Evolutionary conservation across 2,888 invertebrate species (phyloP), one percentile per base, ranked within the genome.

Genomic region (Drosophila emarginata): DNA sequence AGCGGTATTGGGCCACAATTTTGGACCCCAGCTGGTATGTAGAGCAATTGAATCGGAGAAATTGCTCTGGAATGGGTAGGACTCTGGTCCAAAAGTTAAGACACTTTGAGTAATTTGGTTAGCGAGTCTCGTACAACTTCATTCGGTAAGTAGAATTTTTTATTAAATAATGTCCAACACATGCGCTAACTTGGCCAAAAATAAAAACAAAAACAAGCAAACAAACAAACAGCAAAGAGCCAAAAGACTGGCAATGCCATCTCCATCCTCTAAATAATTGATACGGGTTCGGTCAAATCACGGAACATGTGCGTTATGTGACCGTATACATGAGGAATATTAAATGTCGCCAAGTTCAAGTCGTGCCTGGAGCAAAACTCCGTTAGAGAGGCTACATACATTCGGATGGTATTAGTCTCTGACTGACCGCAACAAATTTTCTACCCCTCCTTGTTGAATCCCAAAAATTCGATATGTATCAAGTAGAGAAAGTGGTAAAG

Each of bases 61-160:
- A 57, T 32, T 40, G 50, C 50, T 36, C 39, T 40, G 12, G 23
- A 37, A 37, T 37, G 26, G n/a, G 32, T 28, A n/a, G 21, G 21
- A 15, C 21, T 26, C 59, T n/a, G 15, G 32, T 14, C 60, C 56
- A 76, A 45, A 76, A 80, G 79, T 78, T 74, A 67, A 75, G 75
- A 77, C 78, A 68, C 60, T 64, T 67, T 72, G 76, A 74, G 77
- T 80, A 80, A 80, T 80, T 80, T 80, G 79, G 79, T 80, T 80
- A 80, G 77, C 75, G 73, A 61, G 69, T 80, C 80, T 68, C 78
- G 75, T 72, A 77, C 78, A 79, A 77, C 68, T 72, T 80, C 75
- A 72, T 72, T 65, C 77, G 77, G 59, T 77, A 70, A 71, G 72
- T 74, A 72, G 77, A 77, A 78, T 79, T 70, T 77, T 74, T 80